Evolutionary conservation across 1,140 invertebrate species (phyloP).

Genomic region (Wasmannia auropunctata): DNA sequence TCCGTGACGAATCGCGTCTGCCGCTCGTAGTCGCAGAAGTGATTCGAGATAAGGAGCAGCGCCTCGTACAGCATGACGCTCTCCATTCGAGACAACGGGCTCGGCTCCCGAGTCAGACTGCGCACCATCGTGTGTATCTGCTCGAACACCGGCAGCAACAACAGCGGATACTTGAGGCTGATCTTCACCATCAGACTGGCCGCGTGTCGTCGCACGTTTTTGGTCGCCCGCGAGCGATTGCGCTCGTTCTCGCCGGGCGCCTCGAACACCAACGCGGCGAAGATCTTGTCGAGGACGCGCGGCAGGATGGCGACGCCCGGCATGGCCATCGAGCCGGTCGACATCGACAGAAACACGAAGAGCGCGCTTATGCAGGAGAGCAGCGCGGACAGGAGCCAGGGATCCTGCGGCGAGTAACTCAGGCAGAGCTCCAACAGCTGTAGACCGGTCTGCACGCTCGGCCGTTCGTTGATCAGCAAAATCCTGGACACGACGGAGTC

Average conservation of each 20-base stretch:
- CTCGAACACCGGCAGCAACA: constrained; percentile 94
- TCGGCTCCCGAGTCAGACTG: constrained; percentile 80
- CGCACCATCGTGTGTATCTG: constrained; percentile 90
- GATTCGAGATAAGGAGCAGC: constrained; percentile 93
- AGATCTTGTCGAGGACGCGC: constrained; percentile 94
- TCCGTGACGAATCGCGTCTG: constrained; percentile 94
- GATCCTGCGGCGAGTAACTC: constrained; percentile 90
- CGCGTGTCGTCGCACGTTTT: constrained; percentile 94
- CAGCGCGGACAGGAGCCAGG: constrained; percentile 91
- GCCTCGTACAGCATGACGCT: constrained; percentile 92
- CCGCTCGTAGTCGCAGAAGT: constrained; percentile 94
- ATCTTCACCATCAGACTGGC: constrained; percentile 96
- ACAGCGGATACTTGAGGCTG: constrained; percentile 93
- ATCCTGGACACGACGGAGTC: constrained; percentile 93
- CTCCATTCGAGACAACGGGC: constrained; percentile 93
- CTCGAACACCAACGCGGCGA: constrained; percentile 91
- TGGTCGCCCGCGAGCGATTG: constrained; percentile 89
- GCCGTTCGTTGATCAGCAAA: constrained; percentile 87
- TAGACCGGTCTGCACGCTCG: constrained; percentile 89
- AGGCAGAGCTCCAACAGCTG: constrained; percentile 92
- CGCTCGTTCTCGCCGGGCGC: constrained; percentile 86
- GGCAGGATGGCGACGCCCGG: constrained; percentile 90
- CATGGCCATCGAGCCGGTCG: constrained; percentile 91
- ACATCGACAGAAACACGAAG: constrained; percentile 95
- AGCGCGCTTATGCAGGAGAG: constrained; percentile 95